Evolutionary conservation across 2,888 invertebrate species (phyloP), one percentile per base, ranked within the genome.

Genomic region (Strigamia crassipes): DNA sequence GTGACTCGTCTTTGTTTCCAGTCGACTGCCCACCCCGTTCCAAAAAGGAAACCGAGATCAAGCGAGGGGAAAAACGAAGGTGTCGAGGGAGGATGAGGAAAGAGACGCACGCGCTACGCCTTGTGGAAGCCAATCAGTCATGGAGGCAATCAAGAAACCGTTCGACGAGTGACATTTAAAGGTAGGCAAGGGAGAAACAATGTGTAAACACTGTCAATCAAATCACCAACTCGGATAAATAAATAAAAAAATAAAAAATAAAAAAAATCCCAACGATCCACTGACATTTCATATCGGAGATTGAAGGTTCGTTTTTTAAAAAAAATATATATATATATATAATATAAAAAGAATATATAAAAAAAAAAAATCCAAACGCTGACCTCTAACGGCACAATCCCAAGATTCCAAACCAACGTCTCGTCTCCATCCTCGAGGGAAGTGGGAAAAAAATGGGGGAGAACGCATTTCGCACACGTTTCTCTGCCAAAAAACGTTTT

Each of bases 11-110:
- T 51, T 27, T 79, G 42, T 79, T 79, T 46, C 42, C 82, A 61
- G 46, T 80, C 81, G 42, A 78, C 41, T 34, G 79, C 80, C 38
- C 78, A 42, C 78, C 27, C 31, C 27, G 83, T 31, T 41, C 21
- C 18, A 56, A 61, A 80, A 27, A 56, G 27, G 80, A 21, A 27
- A 66, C 77, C 38, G 61, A 42, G 82, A 56, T 42, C 41, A 78
- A 61, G 80, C 78, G 41, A 34, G 56, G 46, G 78, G 41, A 82
- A 18, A 34, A 81, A 77, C 56, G 46, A 66, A 56, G 38, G 78
- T 56, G 51, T 6, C 21, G 42, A 61, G 81, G 56, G 46, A 78
- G n/a, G 34, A 66, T 46, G 23, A 34, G 41, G 46, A 81, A 51
- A 51, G 18, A n/a, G 18, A 51, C 51, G 51, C 51, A 51, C 51